phyloP scores from a whole-genome alignment of 2,888 invertebrate genomes.

The Andrena bucephala region DNA sequence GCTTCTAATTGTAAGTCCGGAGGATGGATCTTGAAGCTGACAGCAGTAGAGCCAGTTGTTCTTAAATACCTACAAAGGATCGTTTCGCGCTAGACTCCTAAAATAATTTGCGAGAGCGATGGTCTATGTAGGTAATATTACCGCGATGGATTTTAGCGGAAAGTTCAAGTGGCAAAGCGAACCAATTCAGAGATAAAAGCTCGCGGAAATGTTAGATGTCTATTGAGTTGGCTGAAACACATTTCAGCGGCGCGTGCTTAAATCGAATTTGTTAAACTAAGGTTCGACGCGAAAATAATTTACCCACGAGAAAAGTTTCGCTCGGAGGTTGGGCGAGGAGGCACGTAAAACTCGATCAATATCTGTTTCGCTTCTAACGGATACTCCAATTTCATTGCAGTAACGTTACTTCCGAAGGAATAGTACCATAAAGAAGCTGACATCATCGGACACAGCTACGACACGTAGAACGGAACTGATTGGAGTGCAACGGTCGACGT shows the following conservation, averaged over 20 bases:
- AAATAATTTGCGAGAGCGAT: too few relatives aligned
- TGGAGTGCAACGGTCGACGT: background rate
- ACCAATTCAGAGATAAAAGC: conserved; percentile 20
- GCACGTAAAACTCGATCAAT: conserved; percentile 42
- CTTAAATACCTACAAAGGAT: background rate
- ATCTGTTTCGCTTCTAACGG: conserved; percentile 33
- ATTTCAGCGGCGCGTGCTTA: background rate
- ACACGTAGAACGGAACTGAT: conserved; percentile 24
- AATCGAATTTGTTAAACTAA: background rate
- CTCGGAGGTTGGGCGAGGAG: background rate
- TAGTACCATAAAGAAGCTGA: conserved; percentile 23
- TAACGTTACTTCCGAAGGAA: conserved; percentile 39
- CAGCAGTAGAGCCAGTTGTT: conserved; percentile 7
- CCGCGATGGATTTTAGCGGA: background rate
- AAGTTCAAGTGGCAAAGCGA: conserved; percentile 4
- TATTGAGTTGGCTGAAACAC: conserved; percentile 6
- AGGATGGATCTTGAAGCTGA: conserved; percentile 12
- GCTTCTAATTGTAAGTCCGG: background rate
- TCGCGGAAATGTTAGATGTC: background rate
- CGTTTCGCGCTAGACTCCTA: too few relatives aligned
- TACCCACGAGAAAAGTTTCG: conserved; percentile 2
- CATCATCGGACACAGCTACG: conserved; percentile 19
- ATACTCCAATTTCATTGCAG: conserved; percentile 44
- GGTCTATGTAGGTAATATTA: background rate
- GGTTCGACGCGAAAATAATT: conserved; percentile 27